A percentile compares a stretch with the other conserved stretches of the same genome.
Evolutionary conservation across 35 echinoderm and acorn worm species (phyloP).

Genomic region (Stichopus chloronotus): DNA sequence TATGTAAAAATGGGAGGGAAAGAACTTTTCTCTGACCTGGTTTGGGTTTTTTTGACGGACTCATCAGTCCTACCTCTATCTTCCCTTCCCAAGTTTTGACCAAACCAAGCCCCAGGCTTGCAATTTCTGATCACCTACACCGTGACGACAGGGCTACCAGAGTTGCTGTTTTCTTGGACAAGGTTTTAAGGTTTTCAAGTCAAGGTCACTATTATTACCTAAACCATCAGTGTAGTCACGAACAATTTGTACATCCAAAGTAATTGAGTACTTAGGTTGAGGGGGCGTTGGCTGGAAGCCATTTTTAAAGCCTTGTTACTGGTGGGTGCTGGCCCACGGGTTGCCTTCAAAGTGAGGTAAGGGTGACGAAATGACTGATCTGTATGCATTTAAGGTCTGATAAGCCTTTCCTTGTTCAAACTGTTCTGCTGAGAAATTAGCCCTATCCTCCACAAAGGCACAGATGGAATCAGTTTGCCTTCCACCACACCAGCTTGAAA

Average conservation of each 20-base stretch:
- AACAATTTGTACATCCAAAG: slow-evolving; percentile 35
- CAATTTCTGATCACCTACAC: slow-evolving; percentile 25
- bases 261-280: slow-evolving; percentile 26
- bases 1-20: background rate
- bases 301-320: background rate
- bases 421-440: slow-evolving; percentile 28
- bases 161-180: slow-evolving; percentile 23
- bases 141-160: slow-evolving; percentile 2
- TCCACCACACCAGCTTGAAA: slow-evolving; percentile 51
- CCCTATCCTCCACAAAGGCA: slow-evolving; percentile 13
- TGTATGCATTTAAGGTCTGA: background rate
- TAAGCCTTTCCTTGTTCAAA: slow-evolving; percentile 16
- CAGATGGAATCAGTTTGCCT: slow-evolving; percentile 47
- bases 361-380: background rate
- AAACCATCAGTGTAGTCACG: background rate
- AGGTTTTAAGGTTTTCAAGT: background rate
- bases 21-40: background rate
- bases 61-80: background rate
- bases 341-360: slow-evolving; percentile 13
- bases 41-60: background rate
- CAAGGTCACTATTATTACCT: background rate
- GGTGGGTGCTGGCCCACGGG: slow-evolving; percentile 7
- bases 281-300: background rate
- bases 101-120: background rate
- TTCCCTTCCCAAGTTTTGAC: background rate